These are phyloP conservation scores for Cerceris ruficornis DNA, from an alignment of 2,888 invertebrate species.

Conservation along the genomic window DNA sequence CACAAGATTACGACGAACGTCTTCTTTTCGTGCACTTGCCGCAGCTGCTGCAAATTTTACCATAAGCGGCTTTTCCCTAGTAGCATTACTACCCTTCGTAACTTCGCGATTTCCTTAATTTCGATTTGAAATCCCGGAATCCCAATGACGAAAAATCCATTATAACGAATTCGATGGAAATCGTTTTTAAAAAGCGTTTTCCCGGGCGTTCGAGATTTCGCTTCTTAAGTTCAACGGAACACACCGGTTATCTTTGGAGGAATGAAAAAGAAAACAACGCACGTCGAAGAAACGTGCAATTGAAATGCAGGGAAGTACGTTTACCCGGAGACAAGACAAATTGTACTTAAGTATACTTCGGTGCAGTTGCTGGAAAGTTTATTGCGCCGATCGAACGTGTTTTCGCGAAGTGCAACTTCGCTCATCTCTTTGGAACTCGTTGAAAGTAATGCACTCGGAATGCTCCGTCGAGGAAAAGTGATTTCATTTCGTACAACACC, in stretches of 20 bases:
- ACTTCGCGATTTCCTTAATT: constrained; percentile 38
- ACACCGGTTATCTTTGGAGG: too few relatives aligned
- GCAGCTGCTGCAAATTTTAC: constrained; percentile 58
- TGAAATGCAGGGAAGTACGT: not conserved
- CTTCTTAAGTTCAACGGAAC: too few relatives aligned
- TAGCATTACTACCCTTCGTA: constrained; percentile 50
- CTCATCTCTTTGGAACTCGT: not conserved
- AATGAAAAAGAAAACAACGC: not conserved
- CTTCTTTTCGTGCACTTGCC: constrained; percentile 22
- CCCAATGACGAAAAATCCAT: constrained; percentile 23
- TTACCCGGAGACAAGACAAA: too few relatives aligned
- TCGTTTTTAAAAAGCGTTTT: not conserved
- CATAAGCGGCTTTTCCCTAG: constrained; percentile 63
- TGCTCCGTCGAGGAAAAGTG: not conserved
- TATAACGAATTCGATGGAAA: not conserved
- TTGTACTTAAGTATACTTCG: too few relatives aligned
- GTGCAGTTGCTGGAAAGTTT: too few relatives aligned
- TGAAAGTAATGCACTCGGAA: not conserved
- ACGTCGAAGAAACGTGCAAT: not conserved
- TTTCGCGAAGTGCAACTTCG: not conserved
- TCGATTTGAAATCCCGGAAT: constrained; percentile 44
- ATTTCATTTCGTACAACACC: not conserved
- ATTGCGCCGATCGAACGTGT: too few relatives aligned
- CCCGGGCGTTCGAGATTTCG: not conserved
- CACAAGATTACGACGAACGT: constrained; percentile 9